Base-by-base conservation (phyloP, 2,888 invertebrate species). In the Plebejus anna region DNA sequence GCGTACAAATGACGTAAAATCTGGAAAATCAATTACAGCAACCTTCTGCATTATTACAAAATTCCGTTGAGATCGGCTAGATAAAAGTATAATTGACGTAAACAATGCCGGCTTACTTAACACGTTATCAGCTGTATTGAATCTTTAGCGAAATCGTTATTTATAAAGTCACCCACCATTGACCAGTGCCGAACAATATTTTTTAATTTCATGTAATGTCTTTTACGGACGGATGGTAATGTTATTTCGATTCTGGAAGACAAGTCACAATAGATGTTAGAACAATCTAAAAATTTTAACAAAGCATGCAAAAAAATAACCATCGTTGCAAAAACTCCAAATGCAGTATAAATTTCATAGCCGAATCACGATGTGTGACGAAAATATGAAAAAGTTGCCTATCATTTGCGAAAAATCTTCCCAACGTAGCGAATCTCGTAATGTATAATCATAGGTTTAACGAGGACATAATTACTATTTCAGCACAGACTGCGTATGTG, bases 401-500 rank as follows among this genome's bases (percentile, higher is more conserved):
- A 66, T 66, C 66, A 66, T 66, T 66, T 13, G 66, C 32, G 11
- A 66, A 66, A 66, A 66, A 66, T 66, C 61, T 61, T 11, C 66
- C 32, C 4, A 22, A 36, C 9, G 4, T 66, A 66, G 13, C 66
- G 7, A 61, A 66, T 66, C 66, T 66, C 57, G 32, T 59, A 59
- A 72, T 42, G 22, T 55, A 66, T 66, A 32, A 66, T 66, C 5
- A 16, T 36, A 66, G 32, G 32, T 36, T 61, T 66, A 66, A 66
- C 32, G 66, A 66, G 66, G 66, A 66, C 1, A 32, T 66, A 28
- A 57, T 76, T 61, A 47, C 57, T 70, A 28, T 78, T 76, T 76
- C 66, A 76, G 75, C 78, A 55, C 80, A 83, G 83, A 82, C 82
- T 84, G 85, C 83, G 85, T 86, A 84, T 85, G 85, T 86, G 85